A percentile compares a stretch with the other conserved stretches of the same genome.
phyloP scores from a whole-genome alignment of 2,797 vertebrate species.

The Linurgus olivaceus region DNA sequence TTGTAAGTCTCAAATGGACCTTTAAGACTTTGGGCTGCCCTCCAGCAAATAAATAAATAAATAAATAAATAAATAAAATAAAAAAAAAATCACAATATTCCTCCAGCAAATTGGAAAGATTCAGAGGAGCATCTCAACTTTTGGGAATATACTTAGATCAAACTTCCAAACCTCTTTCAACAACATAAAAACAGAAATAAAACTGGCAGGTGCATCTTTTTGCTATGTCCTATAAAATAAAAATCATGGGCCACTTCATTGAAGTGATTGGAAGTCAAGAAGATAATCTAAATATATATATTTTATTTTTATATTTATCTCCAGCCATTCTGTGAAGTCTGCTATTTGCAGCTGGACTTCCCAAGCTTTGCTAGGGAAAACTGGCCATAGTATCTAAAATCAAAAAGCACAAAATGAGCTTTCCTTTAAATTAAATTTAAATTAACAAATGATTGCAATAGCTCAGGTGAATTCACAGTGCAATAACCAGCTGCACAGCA shows the following conservation, averaged over 20 bases:
- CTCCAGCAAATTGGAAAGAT: not conserved
- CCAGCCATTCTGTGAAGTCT: not conserved
- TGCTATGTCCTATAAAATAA: not conserved
- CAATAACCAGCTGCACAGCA: not conserved
- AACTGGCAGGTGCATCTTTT: conserved; percentile 60
- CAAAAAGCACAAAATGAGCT: not conserved
- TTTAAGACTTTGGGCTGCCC: not conserved
- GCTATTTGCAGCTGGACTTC: not conserved
- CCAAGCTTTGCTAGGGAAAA: not conserved
- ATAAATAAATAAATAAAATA: too few relatives aligned
- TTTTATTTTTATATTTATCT: not conserved
- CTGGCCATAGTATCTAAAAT: not conserved
- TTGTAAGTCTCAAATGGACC: conserved; percentile 12
- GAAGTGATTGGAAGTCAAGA: conserved; percentile 28
- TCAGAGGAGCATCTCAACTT: conserved; percentile 26
- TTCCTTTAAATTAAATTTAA: not conserved
- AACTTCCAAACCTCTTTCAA: conserved; percentile 40
- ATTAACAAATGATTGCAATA: not conserved
- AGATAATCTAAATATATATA: conserved; percentile 18
- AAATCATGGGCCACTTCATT: not conserved
- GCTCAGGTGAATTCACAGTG: not conserved
- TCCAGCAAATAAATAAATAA: too few relatives aligned
- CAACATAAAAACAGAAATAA: conserved; percentile 22
- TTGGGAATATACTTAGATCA: not conserved
- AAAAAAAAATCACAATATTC: not conserved